Base-by-base conservation (phyloP, 2,113 vertebrate species). In the Motacilla tschutschensis region DNA sequence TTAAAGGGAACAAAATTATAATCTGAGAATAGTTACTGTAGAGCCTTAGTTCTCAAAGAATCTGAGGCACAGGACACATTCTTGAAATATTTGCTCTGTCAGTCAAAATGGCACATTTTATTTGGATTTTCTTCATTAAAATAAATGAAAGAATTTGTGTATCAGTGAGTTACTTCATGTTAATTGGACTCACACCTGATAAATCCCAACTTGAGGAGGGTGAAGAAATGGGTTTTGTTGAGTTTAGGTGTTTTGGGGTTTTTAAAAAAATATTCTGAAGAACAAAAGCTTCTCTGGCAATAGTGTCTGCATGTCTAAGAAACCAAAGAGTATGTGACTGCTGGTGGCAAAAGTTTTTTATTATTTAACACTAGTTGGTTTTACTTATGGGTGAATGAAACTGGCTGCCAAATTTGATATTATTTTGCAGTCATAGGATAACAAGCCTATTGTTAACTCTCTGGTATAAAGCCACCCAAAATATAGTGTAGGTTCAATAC, bases 1-100 rank as follows among this genome's bases (percentile, higher is more conserved):
- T 75, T 90, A 79, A 88, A 93, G 64, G 26, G 84, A 85, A 55
- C 17, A 64, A 71, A 85, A 79, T 85, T 81, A 91, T 93, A 59
- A 50, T 82, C 72, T 77, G 53, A 75, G 58, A 73, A 77, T 63
- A 76, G 43, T 81, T 73, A 88, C 64, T 86, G 54, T 78, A 69
- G 51, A 66, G 54, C 31, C 46, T 53, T 48, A 43, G 22, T 84
- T 71, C 41, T 51, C 18, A 54, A 90, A 58, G 73, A 74, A 60
- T 33, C 40, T 72, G 57, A 91, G 66, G 24, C 51, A 9, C 5
- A 36, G 14, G 43, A 40, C 63, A 33, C 24, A 64, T 83, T 92
- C 86, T 60, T 91, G 74, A 59, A 89, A 86, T 77, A 57, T 58
- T 85, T 92, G 5, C 44, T 84, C n/a, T 67, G 36, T 72, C 60